Evolutionary conservation across 2,888 invertebrate genomes (phyloP).

Genomic region (Tetrapedia diversipes): DNA sequence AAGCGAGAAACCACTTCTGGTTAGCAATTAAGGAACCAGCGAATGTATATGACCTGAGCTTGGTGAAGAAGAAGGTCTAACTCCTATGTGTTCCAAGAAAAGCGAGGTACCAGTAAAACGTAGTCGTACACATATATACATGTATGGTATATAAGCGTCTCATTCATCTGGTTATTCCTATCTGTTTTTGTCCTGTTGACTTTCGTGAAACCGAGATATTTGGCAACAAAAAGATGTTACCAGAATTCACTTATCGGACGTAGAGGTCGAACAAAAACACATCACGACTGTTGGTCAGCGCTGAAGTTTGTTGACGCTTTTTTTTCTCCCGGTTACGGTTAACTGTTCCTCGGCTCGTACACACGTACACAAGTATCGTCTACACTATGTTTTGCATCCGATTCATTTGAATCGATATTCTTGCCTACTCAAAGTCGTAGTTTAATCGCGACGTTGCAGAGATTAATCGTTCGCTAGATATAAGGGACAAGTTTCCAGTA

Average conservation of each 20-base stretch:
- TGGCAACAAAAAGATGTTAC: constrained; percentile 36
- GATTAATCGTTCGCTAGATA: constrained; percentile 53
- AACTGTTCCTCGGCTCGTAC: constrained; percentile 10
- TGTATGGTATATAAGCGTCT: constrained; percentile 51
- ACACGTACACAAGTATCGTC: constrained; percentile 10
- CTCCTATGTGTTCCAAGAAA: constrained; percentile 55
- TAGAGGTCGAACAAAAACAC: constrained; percentile 22
- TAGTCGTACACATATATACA: constrained; percentile 47
- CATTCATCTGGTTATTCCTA: constrained; percentile 41
- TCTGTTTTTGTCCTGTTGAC: constrained; percentile 11
- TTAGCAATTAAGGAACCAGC: constrained; percentile 58
- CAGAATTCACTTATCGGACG: constrained; percentile 48
- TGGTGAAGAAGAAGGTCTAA: constrained; percentile 49
- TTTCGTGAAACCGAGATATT: constrained; percentile 37
- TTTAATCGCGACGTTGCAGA: constrained; percentile 46
- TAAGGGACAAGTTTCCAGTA: constrained; percentile 50
- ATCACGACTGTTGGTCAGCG: constrained; percentile 29
- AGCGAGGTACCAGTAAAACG: constrained; percentile 41
- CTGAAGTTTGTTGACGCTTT: constrained; percentile 33
- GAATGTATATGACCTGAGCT: constrained; percentile 49
- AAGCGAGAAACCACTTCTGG: constrained; percentile 41
- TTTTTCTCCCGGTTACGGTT: constrained; percentile 42
- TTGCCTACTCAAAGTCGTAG: constrained; percentile 40
- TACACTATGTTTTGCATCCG: constrained; percentile 47
- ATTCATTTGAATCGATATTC: constrained; percentile 58